Evolutionary conservation across 1,140 invertebrate genomes (phyloP).

Genomic region (Caenorhabditis tropicalis): DNA sequence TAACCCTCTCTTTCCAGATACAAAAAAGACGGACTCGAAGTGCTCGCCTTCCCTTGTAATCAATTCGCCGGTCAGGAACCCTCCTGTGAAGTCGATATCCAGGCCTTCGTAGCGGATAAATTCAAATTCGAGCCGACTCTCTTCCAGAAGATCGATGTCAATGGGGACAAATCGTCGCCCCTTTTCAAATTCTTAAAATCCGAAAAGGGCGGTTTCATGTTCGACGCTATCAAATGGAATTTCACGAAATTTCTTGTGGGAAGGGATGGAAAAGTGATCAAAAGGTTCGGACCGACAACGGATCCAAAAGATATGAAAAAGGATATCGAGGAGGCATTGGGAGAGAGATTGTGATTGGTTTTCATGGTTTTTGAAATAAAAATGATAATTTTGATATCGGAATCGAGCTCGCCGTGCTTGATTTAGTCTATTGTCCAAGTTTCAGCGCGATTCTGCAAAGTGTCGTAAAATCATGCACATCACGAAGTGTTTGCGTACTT

Average conservation of each 20-base stretch:
- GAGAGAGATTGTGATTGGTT: background rate
- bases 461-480: too few relatives aligned
- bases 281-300: constrained; percentile 81
- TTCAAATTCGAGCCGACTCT: constrained; percentile 68
- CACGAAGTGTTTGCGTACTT: too few relatives aligned
- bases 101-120: constrained; percentile 72
- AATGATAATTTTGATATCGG: background rate
- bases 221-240: constrained; percentile 83
- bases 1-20: constrained; percentile 57
- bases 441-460: too few relatives aligned
- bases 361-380: background rate
- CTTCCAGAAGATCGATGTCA: constrained; percentile 65
- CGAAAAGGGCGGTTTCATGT: constrained; percentile 72
- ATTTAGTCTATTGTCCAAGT: too few relatives aligned
- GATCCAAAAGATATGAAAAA: constrained; percentile 75
- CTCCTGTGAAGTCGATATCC: constrained; percentile 64
- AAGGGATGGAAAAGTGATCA: constrained; percentile 84
- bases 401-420: too few relatives aligned
- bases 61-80: constrained; percentile 66
- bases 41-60: constrained; percentile 67
- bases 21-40: constrained; percentile 62
- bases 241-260: constrained; percentile 93
- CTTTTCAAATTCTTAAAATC: constrained; percentile 72
- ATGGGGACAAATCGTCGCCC: constrained; percentile 64
- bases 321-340: constrained; percentile 54